Evolutionary conservation across 2,797 vertebrate genomes (phyloP).

Genomic region (Limosa lapponica): DNA sequence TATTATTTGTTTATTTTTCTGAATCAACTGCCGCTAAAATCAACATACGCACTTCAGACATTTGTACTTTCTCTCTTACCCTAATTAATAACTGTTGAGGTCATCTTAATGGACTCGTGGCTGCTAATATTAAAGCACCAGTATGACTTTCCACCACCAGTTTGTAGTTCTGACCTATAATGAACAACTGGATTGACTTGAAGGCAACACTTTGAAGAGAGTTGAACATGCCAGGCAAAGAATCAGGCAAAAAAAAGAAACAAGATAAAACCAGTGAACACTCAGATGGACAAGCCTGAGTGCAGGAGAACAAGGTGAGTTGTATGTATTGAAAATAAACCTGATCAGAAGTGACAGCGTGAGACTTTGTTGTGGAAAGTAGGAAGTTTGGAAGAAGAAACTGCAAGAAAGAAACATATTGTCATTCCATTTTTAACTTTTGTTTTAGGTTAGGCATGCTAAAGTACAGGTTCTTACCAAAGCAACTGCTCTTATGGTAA

Average conservation of each 20-base stretch:
- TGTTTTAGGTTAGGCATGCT: neutral
- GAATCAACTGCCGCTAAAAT: neutral
- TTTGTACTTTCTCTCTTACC: neutral
- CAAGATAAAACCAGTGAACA: neutral
- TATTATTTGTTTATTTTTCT: neutral
- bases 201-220: neutral
- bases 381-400: neutral
- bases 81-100: neutral
- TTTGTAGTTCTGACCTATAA: neutral
- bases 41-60: neutral
- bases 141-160: neutral
- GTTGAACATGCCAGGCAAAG: neutral
- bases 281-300: neutral
- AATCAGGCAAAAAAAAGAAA: neutral
- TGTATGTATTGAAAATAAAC: neutral
- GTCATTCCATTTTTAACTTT: neutral
- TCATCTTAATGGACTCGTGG: neutral
- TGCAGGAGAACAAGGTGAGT: neutral
- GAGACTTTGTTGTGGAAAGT: neutral
- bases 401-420: neutral
- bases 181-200: neutral
- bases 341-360: neutral
- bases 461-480: neutral
- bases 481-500: neutral
- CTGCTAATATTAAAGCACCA: neutral